Base-by-base conservation (phyloP, 1,140 invertebrate species). In the Oreohelix idahoensis region DNA sequence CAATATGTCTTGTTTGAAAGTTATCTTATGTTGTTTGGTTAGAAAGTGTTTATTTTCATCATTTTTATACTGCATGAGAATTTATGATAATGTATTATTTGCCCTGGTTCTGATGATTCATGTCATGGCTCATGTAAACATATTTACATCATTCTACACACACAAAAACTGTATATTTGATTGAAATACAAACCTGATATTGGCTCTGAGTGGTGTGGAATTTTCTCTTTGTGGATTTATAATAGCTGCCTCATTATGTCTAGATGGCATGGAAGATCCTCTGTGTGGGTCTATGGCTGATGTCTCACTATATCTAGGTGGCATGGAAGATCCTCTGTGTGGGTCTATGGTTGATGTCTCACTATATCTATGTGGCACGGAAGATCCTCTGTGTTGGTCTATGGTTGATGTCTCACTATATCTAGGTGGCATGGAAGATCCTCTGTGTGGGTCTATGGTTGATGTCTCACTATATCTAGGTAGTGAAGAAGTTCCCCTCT, bases 101-200 rank as follows among this genome's bases (percentile, higher is more conserved):
- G n/a, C n/a, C n/a, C n/a, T n/a, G n/a, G n/a, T n/a, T n/a, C n/a
- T n/a, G n/a, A n/a, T n/a, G n/a, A n/a, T n/a, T n/a, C n/a, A n/a
- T n/a, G n/a, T n/a, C n/a, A n/a, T n/a, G n/a, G n/a, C n/a, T n/a
- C n/a, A n/a, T n/a, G n/a, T n/a, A n/a, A n/a, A n/a, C n/a, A n/a
- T n/a, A n/a, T n/a, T n/a, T n/a, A n/a, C n/a, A n/a, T n/a, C n/a
- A n/a, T n/a, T n/a, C n/a, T n/a, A n/a, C n/a, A n/a, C n/a, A n/a
- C n/a, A n/a, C n/a, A n/a, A n/a, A n/a, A n/a, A n/a, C n/a, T n/a
- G n/a, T n/a, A n/a, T n/a, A n/a, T n/a, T n/a, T n/a, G n/a, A n/a
- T n/a, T n/a, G n/a, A n/a, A n/a, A n/a, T n/a, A 66, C 63, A 66
- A 66, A 66, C 63, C 63, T 66, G 63, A 5, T 23, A 66, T 17